These are phyloP conservation scores for Lepidotrigona ventralis DNA, from an alignment of 1,140 invertebrate species.

Conservation along the genomic window DNA sequence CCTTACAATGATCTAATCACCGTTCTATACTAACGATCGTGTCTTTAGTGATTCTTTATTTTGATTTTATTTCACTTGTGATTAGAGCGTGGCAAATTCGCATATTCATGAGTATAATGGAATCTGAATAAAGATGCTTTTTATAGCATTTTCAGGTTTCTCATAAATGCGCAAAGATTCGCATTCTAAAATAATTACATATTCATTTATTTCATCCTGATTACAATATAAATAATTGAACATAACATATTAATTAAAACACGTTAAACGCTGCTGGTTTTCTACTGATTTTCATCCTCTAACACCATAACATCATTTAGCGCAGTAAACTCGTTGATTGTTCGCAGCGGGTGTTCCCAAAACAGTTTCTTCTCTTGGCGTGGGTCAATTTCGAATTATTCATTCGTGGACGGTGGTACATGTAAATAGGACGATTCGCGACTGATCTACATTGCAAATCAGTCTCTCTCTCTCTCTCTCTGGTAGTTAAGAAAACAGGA, in stretches of 20 bases:
- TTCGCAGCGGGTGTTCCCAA: neutral
- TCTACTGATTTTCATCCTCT: neutral
- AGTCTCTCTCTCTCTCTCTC: neutral
- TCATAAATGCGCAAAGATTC: no score
- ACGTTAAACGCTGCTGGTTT: no score
- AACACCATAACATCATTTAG: neutral
- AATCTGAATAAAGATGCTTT: no score
- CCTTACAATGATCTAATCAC: neutral
- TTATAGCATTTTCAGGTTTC: no score
- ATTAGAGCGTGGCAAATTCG: no score
- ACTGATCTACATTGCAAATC: constrained; percentile 39
- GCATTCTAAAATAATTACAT: no score
- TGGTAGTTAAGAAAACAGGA: neutral
- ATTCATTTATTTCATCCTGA: no score
- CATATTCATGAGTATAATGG: no score
- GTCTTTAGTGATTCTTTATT: neutral
- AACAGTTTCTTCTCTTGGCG: constrained; percentile 1
- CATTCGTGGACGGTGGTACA: neutral
- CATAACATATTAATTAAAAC: no score
- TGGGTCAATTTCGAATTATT: constrained; percentile 24
- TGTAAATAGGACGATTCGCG: constrained; percentile 19
- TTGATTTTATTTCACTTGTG: rapidly evolving
- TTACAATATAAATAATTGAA: no score
- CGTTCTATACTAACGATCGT: neutral
- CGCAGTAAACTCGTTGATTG: neutral